Base-by-base conservation (phyloP, 2,888 invertebrate genomes). In the Sphaeridia pumilis region DNA sequence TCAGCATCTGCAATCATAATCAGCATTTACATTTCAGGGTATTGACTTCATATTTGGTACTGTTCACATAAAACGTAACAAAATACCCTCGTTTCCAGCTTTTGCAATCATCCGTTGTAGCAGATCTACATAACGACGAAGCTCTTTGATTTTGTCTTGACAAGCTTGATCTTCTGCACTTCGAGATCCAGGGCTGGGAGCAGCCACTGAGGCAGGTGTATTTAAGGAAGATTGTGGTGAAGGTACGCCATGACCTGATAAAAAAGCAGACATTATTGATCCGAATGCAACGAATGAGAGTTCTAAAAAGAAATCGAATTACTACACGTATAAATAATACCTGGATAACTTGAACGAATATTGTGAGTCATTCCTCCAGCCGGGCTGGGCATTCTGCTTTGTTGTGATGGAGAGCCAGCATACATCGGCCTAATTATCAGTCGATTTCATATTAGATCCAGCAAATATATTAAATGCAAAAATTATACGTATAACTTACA, bases 61-160 rank as follows among this genome's bases (percentile, higher is more conserved):
- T 25, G 49, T 51, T 7, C 5, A 5, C 10, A 38, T 7, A 21
- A 14, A 26, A n/a, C 38, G 26, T 48, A 34, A n/a, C 36, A 45
- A 44, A 66, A 77, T 78, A 58, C 87, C 87, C 69, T 88, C 88
- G 69, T 82, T 85, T 67, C 86, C 84, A 75, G 85, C 84, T 67
- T 83, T 78, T 49, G 86, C 82, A 61, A 95, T 88, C 86, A 93
- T 90, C 58, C 87, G 78, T 44, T 87, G 77, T 24, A 95, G 73
- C 0, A 94, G 92, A 66, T 93, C 94, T 62, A 94, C 89, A 69
- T 90, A 95, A 72, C 89, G 90, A 65, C 87, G 87, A 27, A 95
- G 76, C 68, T 93, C 89, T 27, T 88, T 81, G 55, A 93, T 85
- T 72, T 94, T 95, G 68, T 94, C 94, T 49, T 89, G 73, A 69